Percentiles rank a stretch among this genome's conserved stretches.
These are phyloP conservation scores for Emydura subglobosa DNA, from an alignment of 2,113 vertebrate genomes.

Conservation along the genomic window DNA sequence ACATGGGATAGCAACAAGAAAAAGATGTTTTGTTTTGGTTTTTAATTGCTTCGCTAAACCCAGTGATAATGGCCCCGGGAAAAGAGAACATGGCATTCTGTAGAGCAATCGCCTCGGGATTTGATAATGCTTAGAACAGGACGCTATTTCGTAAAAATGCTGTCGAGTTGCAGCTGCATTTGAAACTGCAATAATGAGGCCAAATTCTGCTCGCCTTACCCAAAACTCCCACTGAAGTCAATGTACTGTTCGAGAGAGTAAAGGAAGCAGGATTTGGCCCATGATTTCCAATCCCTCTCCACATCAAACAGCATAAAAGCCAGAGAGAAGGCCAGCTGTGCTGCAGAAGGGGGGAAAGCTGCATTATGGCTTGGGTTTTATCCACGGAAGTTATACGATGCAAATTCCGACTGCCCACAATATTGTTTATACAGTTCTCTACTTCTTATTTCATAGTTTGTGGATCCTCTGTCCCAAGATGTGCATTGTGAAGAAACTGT, in stretches of 20 bases:
- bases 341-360: neutral
- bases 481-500: neutral
- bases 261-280: neutral
- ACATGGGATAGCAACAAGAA: neutral
- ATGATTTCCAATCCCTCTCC: neutral
- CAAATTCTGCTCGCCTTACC: neutral
- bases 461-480: neutral
- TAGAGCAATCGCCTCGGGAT: neutral
- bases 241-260: neutral
- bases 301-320: neutral
- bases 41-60: neutral
- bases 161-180: neutral
- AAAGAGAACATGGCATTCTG: neutral
- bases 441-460: neutral
- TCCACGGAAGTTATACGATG: neutral
- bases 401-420: neutral
- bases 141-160: neutral
- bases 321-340: neutral
- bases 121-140: neutral
- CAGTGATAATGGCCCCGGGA: neutral
- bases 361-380: neutral
- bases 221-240: neutral
- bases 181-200: neutral
- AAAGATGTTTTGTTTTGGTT: neutral
- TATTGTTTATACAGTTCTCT: neutral